phyloP scores from a whole-genome alignment of 2,888 invertebrate species.

The Doris montereyensis region DNA sequence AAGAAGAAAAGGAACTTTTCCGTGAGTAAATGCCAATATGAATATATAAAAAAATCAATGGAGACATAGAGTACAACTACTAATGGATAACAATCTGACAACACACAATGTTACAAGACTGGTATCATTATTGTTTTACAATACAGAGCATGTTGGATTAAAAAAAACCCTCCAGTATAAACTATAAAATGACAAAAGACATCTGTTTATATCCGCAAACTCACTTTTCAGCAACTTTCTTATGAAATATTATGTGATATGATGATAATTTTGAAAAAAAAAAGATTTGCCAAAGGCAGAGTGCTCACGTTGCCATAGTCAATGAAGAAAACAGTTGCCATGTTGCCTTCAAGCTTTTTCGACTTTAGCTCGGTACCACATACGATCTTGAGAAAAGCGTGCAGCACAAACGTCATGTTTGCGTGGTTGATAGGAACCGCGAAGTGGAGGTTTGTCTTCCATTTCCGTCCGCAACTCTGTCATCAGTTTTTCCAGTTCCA shows the following conservation, averaged over 20 bases:
- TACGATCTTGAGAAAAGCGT: constrained; percentile 86
- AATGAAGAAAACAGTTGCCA: constrained; percentile 88
- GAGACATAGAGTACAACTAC: no score
- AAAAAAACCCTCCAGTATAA: no score
- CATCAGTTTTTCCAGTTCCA: constrained; percentile 89
- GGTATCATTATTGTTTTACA: no score
- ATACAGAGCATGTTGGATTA: no score
- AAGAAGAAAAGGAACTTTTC: neutral
- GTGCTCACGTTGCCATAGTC: constrained; percentile 90
- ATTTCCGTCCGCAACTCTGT: constrained; percentile 90
- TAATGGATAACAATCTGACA: no score
- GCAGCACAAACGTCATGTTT: constrained; percentile 91
- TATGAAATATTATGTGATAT: no score
- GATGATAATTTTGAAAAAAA: neutral
- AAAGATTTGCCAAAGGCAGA: neutral
- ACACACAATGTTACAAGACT: no score
- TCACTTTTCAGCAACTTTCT: no score
- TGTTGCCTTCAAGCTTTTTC: constrained; percentile 82
- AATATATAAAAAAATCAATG: no score
- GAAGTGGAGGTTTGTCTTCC: constrained; percentile 84
- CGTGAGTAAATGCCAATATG: no score
- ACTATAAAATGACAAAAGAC: no score
- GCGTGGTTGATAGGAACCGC: constrained; percentile 89
- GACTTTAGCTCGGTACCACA: constrained; percentile 97
- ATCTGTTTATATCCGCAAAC: no score